phyloP scores from a whole-genome alignment of 64 coral and sea anemone genomes.

The Montipora cactus region DNA sequence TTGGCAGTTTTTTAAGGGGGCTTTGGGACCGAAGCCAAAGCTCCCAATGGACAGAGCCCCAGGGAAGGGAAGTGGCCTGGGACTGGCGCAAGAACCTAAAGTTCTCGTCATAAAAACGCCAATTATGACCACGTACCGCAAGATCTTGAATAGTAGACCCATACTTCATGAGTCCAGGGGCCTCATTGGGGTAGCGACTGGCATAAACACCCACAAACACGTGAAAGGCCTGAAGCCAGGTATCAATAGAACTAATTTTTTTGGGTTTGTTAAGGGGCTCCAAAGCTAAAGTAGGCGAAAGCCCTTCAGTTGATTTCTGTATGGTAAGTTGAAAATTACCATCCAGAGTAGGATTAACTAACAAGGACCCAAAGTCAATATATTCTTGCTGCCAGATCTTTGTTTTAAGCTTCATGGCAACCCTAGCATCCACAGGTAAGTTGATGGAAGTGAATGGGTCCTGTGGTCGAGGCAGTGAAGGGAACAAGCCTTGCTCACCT shows the following conservation, averaged over 20 bases:
- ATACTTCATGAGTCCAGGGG: constrained; percentile 40
- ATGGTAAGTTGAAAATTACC: too few species aligned
- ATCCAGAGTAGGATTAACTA: too few species aligned
- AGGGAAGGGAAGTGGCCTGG: too few species aligned
- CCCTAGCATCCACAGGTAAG: background rate
- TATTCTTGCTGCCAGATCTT: background rate
- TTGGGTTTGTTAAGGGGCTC: too few species aligned
- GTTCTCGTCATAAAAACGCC: background rate
- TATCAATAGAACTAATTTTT: too few species aligned
- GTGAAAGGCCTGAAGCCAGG: too few species aligned
- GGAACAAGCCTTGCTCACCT: background rate
- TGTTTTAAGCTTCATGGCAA: background rate
- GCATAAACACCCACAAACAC: background rate
- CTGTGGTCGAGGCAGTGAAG: background rate
- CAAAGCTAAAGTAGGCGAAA: too few species aligned
- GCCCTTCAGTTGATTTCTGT: too few species aligned
- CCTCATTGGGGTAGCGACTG: background rate
- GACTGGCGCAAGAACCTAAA: background rate
- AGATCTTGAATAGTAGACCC: constrained; percentile 13
- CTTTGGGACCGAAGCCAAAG: too few species aligned
- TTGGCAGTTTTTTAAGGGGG: too few species aligned
- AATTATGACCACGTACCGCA: constrained; percentile 21
- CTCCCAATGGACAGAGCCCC: too few species aligned
- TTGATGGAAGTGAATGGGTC: background rate
- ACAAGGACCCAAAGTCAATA: too few species aligned